A percentile compares a stretch with the other conserved stretches of the same genome.
Evolutionary conservation across 2,888 invertebrate genomes (phyloP).

Genomic region (Cheilosia vulpina): DNA sequence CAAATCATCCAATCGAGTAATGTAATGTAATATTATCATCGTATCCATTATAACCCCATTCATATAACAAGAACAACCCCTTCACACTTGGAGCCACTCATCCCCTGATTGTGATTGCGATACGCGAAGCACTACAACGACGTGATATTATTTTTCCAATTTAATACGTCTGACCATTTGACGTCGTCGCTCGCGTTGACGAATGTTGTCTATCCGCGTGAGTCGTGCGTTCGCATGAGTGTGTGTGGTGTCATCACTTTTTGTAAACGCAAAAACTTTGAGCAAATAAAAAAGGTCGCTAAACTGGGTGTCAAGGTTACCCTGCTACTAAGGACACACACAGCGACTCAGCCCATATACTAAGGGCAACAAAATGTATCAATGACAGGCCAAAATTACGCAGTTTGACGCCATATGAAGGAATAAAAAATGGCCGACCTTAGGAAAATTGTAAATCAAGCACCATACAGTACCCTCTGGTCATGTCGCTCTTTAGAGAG

Average conservation of each 20-base stretch:
- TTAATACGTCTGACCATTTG: conserved; percentile 51
- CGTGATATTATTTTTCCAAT: conserved; percentile 23
- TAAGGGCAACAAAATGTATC: conserved; percentile 7
- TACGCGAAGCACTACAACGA: conserved; percentile 11
- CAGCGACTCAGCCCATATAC: no score
- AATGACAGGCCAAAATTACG: conserved; percentile 49
- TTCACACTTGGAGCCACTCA: no score
- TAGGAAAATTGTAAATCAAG: conserved; percentile 7
- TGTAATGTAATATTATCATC: conserved; percentile 28
- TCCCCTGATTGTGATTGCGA: background rate
- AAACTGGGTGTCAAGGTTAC: conserved; percentile 68
- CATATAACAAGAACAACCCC: background rate
- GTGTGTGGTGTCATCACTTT: background rate
- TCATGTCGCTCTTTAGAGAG: conserved; percentile 1
- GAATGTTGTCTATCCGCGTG: background rate
- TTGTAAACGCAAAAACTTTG: background rate
- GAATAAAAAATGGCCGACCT: conserved; percentile 4
- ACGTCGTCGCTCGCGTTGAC: conserved; percentile 6
- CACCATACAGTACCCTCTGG: background rate
- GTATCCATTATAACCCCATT: conserved; percentile 17
- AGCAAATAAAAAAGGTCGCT: conserved; percentile 49
- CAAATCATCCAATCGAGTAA: conserved; percentile 51
- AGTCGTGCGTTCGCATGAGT: no score
- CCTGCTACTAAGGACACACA: background rate
- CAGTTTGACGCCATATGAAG: conserved; percentile 9